Evolutionary conservation across 2,113 vertebrate genomes (phyloP).

Genomic region (Chionomys nivalis): DNA sequence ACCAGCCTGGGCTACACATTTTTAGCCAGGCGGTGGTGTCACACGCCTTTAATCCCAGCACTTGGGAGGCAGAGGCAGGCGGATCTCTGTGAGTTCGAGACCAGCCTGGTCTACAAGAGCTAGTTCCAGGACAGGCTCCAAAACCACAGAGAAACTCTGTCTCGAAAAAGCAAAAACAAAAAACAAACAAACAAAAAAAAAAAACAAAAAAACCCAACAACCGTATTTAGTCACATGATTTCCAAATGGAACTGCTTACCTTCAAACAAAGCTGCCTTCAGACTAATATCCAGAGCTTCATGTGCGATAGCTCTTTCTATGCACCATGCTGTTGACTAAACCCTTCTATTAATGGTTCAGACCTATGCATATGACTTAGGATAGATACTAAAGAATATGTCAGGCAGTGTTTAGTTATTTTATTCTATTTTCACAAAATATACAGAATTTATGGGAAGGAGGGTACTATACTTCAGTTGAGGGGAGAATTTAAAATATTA

Average conservation of each 20-base stretch:
- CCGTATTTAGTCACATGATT: not conserved
- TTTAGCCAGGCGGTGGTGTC: no score
- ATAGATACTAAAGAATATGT: not conserved
- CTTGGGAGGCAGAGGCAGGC: no score
- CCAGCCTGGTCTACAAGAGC: no score
- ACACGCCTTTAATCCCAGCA: no score
- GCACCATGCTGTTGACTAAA: not conserved
- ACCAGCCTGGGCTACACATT: no score
- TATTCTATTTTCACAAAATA: not conserved
- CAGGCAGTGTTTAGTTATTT: not conserved
- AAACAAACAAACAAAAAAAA: no score
- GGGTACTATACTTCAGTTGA: not conserved
- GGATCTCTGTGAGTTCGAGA: no score
- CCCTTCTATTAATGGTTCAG: not conserved
- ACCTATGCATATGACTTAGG: not conserved
- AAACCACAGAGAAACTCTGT: no score
- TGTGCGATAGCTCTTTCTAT: not conserved
- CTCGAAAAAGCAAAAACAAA: no score
- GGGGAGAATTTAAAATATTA: not conserved
- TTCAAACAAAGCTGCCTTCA: not conserved
- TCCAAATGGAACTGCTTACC: not conserved
- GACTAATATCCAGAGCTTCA: not conserved
- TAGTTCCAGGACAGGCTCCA: no score
- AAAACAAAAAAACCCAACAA: no score
- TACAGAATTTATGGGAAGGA: not conserved